phyloP scores from a whole-genome alignment of 2,888 invertebrate genomes.

The Elegia similella region DNA sequence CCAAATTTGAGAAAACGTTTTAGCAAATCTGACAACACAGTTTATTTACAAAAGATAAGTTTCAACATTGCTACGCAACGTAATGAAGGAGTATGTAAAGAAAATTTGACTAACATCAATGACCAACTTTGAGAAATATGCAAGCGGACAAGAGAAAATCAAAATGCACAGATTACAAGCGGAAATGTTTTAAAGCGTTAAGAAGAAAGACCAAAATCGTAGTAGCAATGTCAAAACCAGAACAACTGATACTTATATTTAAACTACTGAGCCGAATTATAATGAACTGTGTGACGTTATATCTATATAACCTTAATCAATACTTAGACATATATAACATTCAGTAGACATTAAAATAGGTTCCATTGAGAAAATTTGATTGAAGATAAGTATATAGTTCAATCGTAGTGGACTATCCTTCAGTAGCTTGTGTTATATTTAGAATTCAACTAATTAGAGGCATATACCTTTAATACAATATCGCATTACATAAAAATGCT shows the following conservation, averaged over 20 bases:
- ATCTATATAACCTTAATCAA: conserved; percentile 61
- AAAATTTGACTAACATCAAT: conserved; percentile 31
- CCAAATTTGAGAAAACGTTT: conserved; percentile 25
- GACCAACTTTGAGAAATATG: conserved; percentile 75
- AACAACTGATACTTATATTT: conserved; percentile 52
- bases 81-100: conserved; percentile 28
- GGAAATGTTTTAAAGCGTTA: conserved; percentile 26
- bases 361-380: conserved; percentile 60
- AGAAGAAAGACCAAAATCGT: conserved; percentile 32
- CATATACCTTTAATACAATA: conserved; percentile 7
- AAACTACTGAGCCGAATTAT: conserved; percentile 67
- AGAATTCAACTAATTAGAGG: conserved; percentile 9
- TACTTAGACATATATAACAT: conserved; percentile 81
- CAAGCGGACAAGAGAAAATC: conserved; percentile 31
- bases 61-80: conserved; percentile 74
- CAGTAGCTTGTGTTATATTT: conserved; percentile 42
- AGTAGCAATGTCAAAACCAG: conserved; percentile 78
- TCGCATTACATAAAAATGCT: conserved; percentile 28
- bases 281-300: conserved; percentile 59
- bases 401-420: conserved; percentile 44
- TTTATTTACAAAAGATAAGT: conserved; percentile 54
- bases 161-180: conserved; percentile 40
- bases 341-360: conserved; percentile 75
- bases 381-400: conserved; percentile 55
- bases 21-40: conserved; percentile 64